Evolutionary conservation across 2,888 invertebrate species (phyloP), one percentile per base, ranked within the genome.

Genomic region (Platycnemis pennipes): DNA sequence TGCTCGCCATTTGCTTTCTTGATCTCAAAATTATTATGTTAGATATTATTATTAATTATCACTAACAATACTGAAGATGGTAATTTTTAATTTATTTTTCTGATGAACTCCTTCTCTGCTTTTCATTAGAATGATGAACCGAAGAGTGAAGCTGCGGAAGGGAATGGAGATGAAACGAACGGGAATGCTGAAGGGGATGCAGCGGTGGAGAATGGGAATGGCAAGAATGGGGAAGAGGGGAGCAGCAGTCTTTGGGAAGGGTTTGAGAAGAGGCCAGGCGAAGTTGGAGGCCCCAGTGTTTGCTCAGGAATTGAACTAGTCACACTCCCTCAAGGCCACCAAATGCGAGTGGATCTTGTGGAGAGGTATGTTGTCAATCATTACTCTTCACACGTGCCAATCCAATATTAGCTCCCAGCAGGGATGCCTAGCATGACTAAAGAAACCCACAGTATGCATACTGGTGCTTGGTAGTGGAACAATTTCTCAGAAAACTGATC

Each of bases 261-360:
- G 19, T 63, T 44, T n/a, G 91, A 91, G 63, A 91, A 91, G 91
- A 91, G 63, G 44, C 63, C 91, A 13, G 91, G 63, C 19, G 69
- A 91, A 91, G 91, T 91, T 56, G 91, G 91, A 56, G 97, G 97
- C 0, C 96, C 97, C 3, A 97, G 97, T 2, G 96, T 97, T 31
- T 95, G 95, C 37, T 97, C 97, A 45, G 99, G 99, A 0, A 97
- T 99, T 94, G 99, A 99, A 96, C 96, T 99, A 86, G 97, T 98
- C 95, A 98, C 98, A n/a, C 96, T 99, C 95, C 99, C 99, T 0
- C 98, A 99, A 96, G 99, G 99, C 19, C 97, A 98, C 95, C 98
- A 98, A 94, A 97, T 99, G 95, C 97, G 99, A 94, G 96, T 98
- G 95, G 99, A 99, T 96, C 97, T 99, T 13, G 98, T 99, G 94